Conservation (phyloP, 2,797 vertebrate genomes). For the Alcedo atthis region DNA sequence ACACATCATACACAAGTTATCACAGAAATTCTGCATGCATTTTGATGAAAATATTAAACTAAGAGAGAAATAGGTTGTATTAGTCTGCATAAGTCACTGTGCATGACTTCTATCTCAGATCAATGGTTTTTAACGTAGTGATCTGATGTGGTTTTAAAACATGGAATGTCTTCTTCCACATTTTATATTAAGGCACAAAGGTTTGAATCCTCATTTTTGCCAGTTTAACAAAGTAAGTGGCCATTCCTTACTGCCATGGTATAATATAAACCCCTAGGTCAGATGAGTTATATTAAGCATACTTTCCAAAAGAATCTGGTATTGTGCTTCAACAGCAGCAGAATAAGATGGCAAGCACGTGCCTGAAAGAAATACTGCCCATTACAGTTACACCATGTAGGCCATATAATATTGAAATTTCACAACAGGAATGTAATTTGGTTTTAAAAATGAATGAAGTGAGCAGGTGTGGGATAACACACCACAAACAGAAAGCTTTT, state of each 20-base stretch:
- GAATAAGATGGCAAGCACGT: background rate
- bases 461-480: background rate
- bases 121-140: background rate
- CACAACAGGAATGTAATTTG: background rate
- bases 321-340: background rate
- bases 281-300: background rate
- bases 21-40: background rate
- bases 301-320: background rate
- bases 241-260: background rate
- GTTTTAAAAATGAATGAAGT: background rate
- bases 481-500: background rate
- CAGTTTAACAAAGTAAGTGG: background rate
- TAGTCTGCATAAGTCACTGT: background rate
- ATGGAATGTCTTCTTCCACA: background rate
- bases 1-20: background rate
- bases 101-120: background rate
- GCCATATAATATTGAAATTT: background rate
- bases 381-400: background rate
- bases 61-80: background rate
- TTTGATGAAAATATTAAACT: background rate
- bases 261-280: background rate
- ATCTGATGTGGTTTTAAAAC: background rate
- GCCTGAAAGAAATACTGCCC: background rate
- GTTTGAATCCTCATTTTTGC: background rate
- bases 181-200: background rate